phyloP scores from a whole-genome alignment of 2,113 vertebrate genomes.

The Isichthys henryi region DNA sequence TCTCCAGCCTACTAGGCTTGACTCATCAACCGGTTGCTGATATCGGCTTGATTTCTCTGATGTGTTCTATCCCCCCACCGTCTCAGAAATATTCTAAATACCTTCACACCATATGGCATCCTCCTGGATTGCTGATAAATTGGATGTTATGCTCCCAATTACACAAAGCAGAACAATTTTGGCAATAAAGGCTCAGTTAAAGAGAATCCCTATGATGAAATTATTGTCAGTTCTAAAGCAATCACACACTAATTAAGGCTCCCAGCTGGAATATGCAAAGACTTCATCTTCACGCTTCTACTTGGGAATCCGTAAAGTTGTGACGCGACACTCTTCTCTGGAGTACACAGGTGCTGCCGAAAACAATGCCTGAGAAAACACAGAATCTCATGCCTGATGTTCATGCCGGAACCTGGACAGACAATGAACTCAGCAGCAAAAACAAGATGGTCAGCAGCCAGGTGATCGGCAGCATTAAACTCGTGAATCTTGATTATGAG shows the following conservation, averaged over 20 bases:
- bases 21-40: background rate
- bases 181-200: constrained; percentile 11
- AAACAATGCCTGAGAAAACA: too few relatives aligned
- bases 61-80: background rate
- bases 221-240: constrained; percentile 22
- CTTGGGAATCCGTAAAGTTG: background rate
- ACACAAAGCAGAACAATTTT: constrained; percentile 4
- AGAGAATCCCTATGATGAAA: constrained; percentile 15
- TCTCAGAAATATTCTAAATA: constrained; percentile 4
- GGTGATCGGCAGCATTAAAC: background rate
- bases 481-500: background rate
- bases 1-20: background rate
- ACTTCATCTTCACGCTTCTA: background rate
- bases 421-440: background rate
- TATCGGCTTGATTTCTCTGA: background rate
- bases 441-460: background rate
- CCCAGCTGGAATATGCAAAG: constrained; percentile 11
- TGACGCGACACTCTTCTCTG: background rate
- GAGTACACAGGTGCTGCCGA: background rate
- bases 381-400: background rate
- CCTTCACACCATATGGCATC: background rate
- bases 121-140: constrained; percentile 7
- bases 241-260: constrained; percentile 11
- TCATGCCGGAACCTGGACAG: background rate
- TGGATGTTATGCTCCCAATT: constrained; percentile 23